Evolutionary conservation across 2,113 vertebrate species (phyloP).

Genomic region (Recurvirostra avosetta): DNA sequence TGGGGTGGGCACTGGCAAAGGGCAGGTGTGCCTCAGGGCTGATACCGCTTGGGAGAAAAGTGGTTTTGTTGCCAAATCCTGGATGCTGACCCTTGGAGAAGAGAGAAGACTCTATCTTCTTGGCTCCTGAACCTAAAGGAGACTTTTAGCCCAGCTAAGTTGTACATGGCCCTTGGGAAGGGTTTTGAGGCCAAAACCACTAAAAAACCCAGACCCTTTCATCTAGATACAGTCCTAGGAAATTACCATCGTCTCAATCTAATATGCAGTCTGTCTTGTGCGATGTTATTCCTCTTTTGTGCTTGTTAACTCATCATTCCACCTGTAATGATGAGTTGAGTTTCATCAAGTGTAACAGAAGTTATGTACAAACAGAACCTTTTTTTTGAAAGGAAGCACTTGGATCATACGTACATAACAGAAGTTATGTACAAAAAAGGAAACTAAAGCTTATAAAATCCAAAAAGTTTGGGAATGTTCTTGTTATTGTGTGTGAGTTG

Average conservation of each 20-base stretch:
- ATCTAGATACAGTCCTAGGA: slow-evolving; percentile 6
- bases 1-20: not conserved
- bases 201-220: not conserved
- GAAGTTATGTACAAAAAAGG: not conserved
- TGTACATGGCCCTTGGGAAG: not conserved
- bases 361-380: not conserved
- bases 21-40: not conserved
- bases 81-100: not conserved
- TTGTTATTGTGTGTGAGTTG: not conserved
- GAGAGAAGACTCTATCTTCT: not conserved
- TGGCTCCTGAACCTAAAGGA: not conserved
- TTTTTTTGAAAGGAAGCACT: too few species aligned
- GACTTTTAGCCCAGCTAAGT: not conserved
- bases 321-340: not conserved
- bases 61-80: not conserved
- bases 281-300: not conserved
- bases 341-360: not conserved
- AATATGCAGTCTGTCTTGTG: not conserved
- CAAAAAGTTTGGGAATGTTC: not conserved
- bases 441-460: not conserved
- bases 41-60: not conserved
- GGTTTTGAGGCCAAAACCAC: slow-evolving; percentile 19
- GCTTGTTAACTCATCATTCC: not conserved
- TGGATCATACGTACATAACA: not conserved
- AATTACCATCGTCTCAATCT: not conserved